phyloP scores from a whole-genome alignment of 2,113 vertebrate genomes.

The Ancistrus triradiatus region DNA sequence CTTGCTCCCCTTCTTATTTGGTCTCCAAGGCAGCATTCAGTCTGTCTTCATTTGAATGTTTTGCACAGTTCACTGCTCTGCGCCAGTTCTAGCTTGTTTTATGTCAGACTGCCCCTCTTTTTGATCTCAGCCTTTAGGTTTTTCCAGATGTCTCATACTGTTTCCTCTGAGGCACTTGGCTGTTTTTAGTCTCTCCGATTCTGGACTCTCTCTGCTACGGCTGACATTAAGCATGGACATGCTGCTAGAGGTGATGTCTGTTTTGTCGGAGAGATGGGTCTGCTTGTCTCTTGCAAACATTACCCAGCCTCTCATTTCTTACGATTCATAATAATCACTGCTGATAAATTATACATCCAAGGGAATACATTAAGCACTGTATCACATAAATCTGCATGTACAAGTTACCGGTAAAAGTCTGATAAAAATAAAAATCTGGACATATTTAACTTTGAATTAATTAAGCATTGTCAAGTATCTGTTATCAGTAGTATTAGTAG shows the following conservation, averaged over 20 bases:
- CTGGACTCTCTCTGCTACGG: constrained; percentile 52
- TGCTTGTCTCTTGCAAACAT: constrained; percentile 32
- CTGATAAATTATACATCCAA: constrained; percentile 78
- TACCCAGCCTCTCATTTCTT: constrained; percentile 48
- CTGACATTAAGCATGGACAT: constrained; percentile 65
- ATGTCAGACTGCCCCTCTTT: constrained; percentile 56
- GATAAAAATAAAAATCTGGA: neutral
- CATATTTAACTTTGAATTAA: too few relatives aligned
- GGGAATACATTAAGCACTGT: constrained; percentile 57
- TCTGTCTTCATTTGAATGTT: constrained; percentile 55
- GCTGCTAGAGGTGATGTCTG: constrained; percentile 49
- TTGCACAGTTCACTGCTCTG: constrained; percentile 58
- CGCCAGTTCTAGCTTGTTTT: constrained; percentile 65
- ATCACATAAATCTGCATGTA: constrained; percentile 21
- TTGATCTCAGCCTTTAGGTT: constrained; percentile 59
- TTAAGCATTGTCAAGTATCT: too few relatives aligned
- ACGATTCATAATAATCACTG: constrained; percentile 70
- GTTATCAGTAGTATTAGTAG: too few relatives aligned
- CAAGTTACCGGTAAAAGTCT: constrained; percentile 19
- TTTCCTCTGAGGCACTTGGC: constrained; percentile 57
- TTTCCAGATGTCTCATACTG: constrained; percentile 63
- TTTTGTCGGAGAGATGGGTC: constrained; percentile 29
- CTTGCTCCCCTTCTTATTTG: constrained; percentile 12
- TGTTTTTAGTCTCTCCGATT: constrained; percentile 51
- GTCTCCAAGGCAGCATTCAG: constrained; percentile 17